phyloP scores from a whole-genome alignment of 1,140 invertebrate species.

The Magallana ariakensis region DNA sequence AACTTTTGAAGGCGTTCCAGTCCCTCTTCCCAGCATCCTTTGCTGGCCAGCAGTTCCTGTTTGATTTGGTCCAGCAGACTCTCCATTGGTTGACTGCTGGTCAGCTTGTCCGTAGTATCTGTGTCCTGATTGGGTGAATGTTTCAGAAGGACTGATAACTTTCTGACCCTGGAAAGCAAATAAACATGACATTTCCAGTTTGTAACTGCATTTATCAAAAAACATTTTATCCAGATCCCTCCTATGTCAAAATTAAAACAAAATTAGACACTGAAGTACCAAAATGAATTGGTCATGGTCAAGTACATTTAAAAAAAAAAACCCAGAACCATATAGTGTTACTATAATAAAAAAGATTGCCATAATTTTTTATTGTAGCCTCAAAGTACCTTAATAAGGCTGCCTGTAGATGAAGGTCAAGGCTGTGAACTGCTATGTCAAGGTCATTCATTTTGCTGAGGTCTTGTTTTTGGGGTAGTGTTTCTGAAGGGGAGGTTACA shows the following conservation, averaged over 20 bases:
- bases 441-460: constrained; percentile 50
- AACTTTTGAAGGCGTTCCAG: constrained; percentile 57
- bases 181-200: not conserved
- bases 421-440: constrained; percentile 67
- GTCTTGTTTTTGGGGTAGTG: constrained; percentile 1
- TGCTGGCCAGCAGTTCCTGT: constrained; percentile 68
- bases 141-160: constrained; percentile 53
- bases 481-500: not conserved
- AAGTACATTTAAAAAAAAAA: no score
- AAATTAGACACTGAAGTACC: no score
- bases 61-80: constrained; percentile 62
- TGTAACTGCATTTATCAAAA: no score
- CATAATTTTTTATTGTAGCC: no score
- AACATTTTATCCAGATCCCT: no score
- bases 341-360: no score
- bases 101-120: constrained; percentile 32
- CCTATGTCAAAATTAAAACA: no score
- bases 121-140: constrained; percentile 11
- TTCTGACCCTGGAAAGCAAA: constrained; percentile 51
- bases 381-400: constrained; percentile 59
- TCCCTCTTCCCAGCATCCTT: constrained; percentile 70
- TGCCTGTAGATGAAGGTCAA: constrained; percentile 69
- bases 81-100: constrained; percentile 32
- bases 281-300: no score
- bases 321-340: no score